Base-by-base conservation (phyloP, 2,113 vertebrate species). In the Anolis sagrei region DNA sequence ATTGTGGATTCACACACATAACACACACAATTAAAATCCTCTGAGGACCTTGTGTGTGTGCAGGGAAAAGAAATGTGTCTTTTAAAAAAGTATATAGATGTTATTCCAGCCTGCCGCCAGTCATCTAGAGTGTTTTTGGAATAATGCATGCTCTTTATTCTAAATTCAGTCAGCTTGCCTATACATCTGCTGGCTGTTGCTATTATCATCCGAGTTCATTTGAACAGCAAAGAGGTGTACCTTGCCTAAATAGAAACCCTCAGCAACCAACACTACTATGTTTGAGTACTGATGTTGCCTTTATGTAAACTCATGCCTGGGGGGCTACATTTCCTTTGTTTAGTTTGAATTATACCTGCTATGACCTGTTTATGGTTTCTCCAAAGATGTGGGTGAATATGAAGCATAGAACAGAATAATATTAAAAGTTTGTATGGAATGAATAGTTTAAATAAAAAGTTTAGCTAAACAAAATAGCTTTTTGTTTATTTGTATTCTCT, bases 61-160 rank as follows among this genome's bases (percentile, higher is more conserved):
- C n/a, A n/a, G n/a, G n/a, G n/a, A 21, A 85, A 88, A 83, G 18
- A 21, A 64, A 32, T 44, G 75, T 29, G 73, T 85, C n/a, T 3
- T 66, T 77, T 39, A 81, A 16, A 44, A 54, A 54, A n/a, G 44
- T 32, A 39, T 34, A 77, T 62, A 84, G 62, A 74, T 77, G 83
- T 74, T 84, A 10, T 77, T 76, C 48, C 44, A 69, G 23, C 73
- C 74, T 69, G 44, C 74, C 77, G 83, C 83, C 62, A 77, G 62
- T 69, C 74, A 77, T 49, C 74, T 84, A 76, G 44, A 84, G 73
- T 69, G 48, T 49, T 84, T 69, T 68, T 44, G 74, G 83, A 77
- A 69, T 69, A 76, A 84, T 84, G 62, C 73, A 76, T 84, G 48
- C 83, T 76, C 44, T 77, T 84, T 84, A 84, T 27, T 66, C 74